Percentiles rank a stretch among this genome's conserved stretches.
Evolutionary conservation across 2,888 invertebrate species (phyloP).

Genomic region (Tetragonisca angustula): DNA sequence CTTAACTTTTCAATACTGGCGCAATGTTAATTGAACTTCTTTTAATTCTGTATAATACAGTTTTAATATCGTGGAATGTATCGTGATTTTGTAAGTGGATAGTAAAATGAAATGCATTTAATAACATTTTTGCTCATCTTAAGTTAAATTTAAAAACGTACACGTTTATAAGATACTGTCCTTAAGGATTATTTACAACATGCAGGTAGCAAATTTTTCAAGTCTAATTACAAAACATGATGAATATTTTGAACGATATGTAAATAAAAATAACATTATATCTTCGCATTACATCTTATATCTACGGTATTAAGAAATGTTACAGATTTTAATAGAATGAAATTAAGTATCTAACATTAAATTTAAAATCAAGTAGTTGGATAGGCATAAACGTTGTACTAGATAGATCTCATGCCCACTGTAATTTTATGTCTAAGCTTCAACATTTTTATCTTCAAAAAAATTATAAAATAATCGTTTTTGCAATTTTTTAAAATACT

Average conservation of each 20-base stretch:
- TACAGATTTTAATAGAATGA: not conserved
- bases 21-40: not conserved
- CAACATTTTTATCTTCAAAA: too few relatives aligned
- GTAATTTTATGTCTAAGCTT: not conserved
- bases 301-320: not conserved
- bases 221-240: not conserved
- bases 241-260: not conserved
- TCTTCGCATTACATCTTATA: not conserved
- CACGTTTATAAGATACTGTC: not conserved
- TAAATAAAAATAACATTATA: not conserved
- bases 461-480: too few relatives aligned
- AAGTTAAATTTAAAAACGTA: not conserved
- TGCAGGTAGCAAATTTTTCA: not conserved
- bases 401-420: not conserved
- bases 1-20: not conserved
- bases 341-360: not conserved
- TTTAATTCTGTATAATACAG: not conserved
- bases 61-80: not conserved
- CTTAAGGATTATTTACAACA: conserved; percentile 43
- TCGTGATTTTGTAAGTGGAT: not conserved
- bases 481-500: too few relatives aligned
- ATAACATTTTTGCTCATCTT: not conserved
- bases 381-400: not conserved
- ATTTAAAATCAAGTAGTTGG: not conserved
- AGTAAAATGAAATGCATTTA: not conserved